These are phyloP conservation scores for Cricetomys ansorgei DNA, from an alignment of 2,113 vertebrate genomes.

Conservation along the genomic window DNA sequence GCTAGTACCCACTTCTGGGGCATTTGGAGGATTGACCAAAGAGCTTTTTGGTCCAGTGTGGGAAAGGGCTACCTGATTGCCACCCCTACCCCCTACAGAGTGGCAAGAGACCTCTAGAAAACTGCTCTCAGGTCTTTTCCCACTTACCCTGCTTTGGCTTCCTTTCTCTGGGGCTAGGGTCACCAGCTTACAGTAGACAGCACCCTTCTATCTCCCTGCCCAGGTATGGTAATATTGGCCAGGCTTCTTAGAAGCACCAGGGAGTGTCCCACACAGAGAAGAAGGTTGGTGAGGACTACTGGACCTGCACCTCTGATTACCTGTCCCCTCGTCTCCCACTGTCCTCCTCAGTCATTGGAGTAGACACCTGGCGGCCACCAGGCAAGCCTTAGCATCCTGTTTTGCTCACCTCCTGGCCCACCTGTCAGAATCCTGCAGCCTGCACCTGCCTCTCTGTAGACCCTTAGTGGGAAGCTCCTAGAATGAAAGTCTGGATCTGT, in stretches of 20 bases:
- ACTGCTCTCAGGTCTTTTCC: neutral
- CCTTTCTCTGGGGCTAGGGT: neutral
- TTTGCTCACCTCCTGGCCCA: neutral
- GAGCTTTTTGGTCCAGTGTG: neutral
- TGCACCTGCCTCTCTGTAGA: neutral
- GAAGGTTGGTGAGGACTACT: neutral
- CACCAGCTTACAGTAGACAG: neutral
- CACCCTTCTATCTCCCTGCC: too few species aligned
- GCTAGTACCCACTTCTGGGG: neutral
- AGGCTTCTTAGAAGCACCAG: neutral
- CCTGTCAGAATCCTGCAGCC: neutral
- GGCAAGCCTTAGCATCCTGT: neutral
- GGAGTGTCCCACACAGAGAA: neutral
- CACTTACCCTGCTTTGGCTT: neutral
- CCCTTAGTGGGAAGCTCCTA: neutral
- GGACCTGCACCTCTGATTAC: too few species aligned
- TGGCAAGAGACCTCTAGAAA: neutral
- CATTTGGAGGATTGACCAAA: neutral
- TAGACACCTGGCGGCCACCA: neutral
- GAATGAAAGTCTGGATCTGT: neutral
- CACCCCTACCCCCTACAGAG: neutral
- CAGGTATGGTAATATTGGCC: neutral
- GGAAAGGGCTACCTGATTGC: neutral
- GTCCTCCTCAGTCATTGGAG: neutral
- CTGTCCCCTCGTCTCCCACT: neutral